Conservation (phyloP, 2,113 vertebrate genomes). For the Pteruthius melanotis region DNA sequence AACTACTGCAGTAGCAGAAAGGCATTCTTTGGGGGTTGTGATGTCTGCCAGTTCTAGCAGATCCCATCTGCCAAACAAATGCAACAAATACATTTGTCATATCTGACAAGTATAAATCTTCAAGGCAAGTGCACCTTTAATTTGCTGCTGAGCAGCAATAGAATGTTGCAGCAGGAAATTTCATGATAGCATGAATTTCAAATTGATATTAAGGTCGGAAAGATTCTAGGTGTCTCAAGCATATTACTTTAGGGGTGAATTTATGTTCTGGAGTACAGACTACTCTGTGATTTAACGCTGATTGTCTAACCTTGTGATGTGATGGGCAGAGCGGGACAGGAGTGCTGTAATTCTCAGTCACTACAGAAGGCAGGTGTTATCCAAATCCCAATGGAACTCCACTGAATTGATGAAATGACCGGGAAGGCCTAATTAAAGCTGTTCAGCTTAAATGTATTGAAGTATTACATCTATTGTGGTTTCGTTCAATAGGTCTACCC, state of each 20-base stretch:
- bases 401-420: slow-evolving; percentile 94
- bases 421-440: slow-evolving; percentile 99
- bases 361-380: slow-evolving; percentile 80
- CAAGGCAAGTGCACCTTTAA: not conserved
- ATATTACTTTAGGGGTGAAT: slow-evolving; percentile 57
- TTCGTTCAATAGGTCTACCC: slow-evolving; percentile 92
- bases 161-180: not conserved
- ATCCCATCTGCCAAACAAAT: not conserved
- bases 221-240: slow-evolving; percentile 39
- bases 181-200: slow-evolving; percentile 24
- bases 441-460: slow-evolving; percentile 99
- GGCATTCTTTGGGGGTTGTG: not conserved
- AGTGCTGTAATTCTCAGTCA: slow-evolving; percentile 84
- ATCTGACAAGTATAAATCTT: not conserved
- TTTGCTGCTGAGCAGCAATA: slow-evolving; percentile 16
- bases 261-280: slow-evolving; percentile 62
- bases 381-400: slow-evolving; percentile 81
- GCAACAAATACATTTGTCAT: not conserved
- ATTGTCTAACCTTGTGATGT: slow-evolving; percentile 76
- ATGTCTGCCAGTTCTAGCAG: not conserved
- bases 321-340: slow-evolving; percentile 69
- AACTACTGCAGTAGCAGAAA: not conserved
- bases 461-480: slow-evolving; percentile 98
- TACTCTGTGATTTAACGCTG: slow-evolving; percentile 73
- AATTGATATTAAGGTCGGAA: slow-evolving; percentile 43